Percentiles rank a stretch among this genome's conserved stretches.
These are phyloP conservation scores for Drosophila arizonae DNA, from an alignment of 1,140 invertebrate species.

Conservation along the genomic window DNA sequence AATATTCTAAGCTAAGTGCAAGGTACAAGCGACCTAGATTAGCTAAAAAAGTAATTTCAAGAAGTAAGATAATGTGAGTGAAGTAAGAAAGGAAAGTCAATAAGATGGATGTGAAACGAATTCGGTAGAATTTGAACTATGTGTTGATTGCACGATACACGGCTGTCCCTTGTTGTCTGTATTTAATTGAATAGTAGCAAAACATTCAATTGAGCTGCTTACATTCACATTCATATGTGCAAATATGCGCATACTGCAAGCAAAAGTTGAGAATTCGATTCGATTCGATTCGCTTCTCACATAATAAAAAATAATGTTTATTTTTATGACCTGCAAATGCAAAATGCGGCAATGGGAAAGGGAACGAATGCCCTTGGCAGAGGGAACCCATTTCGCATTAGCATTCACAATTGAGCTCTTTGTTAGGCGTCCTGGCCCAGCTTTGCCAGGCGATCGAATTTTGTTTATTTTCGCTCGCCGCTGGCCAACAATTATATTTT, in stretches of 20 bases:
- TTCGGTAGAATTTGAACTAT: not conserved
- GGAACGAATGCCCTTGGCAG: slow-evolving; percentile 1
- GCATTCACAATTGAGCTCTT: slow-evolving; percentile 71
- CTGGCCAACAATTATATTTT: slow-evolving; percentile 35
- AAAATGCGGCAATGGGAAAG: slow-evolving; percentile 27
- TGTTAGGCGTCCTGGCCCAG: slow-evolving; percentile 46
- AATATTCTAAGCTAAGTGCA: too few species aligned
- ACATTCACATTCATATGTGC: slow-evolving; percentile 21
- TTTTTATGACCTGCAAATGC: slow-evolving; percentile 51
- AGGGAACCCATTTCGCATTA: slow-evolving; percentile 42
- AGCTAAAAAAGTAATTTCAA: too few species aligned
- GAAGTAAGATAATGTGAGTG: too few species aligned
- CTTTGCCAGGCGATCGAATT: slow-evolving; percentile 3
- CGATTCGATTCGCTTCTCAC: slow-evolving; percentile 4
- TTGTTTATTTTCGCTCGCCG: slow-evolving; percentile 51
- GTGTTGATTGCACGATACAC: slow-evolving; percentile 17
- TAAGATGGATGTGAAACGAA: not conserved
- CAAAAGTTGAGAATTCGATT: too few species aligned
- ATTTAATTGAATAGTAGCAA: slow-evolving; percentile 16
- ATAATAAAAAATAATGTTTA: slow-evolving; percentile 55
- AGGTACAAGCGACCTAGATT: too few species aligned
- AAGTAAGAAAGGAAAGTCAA: too few species aligned
- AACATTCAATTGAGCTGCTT: slow-evolving; percentile 4
- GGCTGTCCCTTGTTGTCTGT: slow-evolving; percentile 23
- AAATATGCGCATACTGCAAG: not conserved